These are phyloP conservation scores for Heterotis niloticus DNA, from an alignment of 2,113 vertebrate genomes.

Conservation along the genomic window DNA sequence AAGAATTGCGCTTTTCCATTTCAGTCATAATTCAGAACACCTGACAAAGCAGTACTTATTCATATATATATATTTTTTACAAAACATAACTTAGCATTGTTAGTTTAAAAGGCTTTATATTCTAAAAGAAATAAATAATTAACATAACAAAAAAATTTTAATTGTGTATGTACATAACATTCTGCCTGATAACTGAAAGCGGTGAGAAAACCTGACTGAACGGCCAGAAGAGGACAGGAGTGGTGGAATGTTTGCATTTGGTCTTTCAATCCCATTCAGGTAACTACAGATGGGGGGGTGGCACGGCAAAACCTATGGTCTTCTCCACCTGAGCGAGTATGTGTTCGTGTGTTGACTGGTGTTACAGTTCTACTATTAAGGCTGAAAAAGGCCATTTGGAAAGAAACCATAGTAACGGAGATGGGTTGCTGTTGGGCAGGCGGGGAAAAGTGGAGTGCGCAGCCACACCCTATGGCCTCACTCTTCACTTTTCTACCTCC, in stretches of 20 bases:
- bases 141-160: conserved; percentile 20
- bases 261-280: conserved; percentile 61
- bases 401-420: conserved; percentile 21
- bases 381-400: conserved; percentile 20
- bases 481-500: conserved; percentile 49
- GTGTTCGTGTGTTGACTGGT: conserved; percentile 38
- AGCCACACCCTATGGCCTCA: conserved; percentile 15
- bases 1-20: background rate
- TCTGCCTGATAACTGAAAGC: conserved; percentile 19
- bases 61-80: conserved; percentile 30
- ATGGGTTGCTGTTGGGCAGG: background rate
- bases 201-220: conserved; percentile 32
- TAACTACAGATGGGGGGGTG: conserved; percentile 48
- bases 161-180: conserved; percentile 27
- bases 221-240: conserved; percentile 39
- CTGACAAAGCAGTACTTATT: conserved; percentile 21
- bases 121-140: conserved; percentile 35
- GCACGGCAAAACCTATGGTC: conserved; percentile 48
- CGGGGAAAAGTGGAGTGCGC: conserved; percentile 11
- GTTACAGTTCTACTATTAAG: conserved; percentile 52
- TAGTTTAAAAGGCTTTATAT: conserved; percentile 29
- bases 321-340: conserved; percentile 20
- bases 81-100: conserved; percentile 34
- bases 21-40: conserved; percentile 24
- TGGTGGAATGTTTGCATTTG: conserved; percentile 49